Evolutionary conservation across 2,113 vertebrate species (phyloP), one percentile per base, ranked within the genome.

Genomic region (Lepisosteus osseus): DNA sequence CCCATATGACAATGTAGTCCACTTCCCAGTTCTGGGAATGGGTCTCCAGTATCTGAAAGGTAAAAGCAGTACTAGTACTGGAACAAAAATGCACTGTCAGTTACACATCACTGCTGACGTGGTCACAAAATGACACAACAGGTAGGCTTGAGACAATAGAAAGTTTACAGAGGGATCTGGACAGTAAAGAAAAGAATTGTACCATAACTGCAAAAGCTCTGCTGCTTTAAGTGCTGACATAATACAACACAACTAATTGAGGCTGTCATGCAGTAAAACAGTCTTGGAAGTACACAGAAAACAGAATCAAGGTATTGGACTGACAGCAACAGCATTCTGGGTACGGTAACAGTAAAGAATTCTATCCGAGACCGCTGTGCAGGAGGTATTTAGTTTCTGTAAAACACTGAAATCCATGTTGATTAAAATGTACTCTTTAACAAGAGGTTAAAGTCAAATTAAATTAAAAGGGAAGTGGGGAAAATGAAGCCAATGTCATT

Each of bases 351-450:
- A 72, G 17, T 61, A 57, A 41, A 72, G 11, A 75, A 41, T 11
- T 68, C 59, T 67, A 65, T 14, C 55, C 64, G 67, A 71, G 69
- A 74, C 71, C 29, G 68, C 51, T 70, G 67, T 65, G 51, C 72
- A 69, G 67, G 7, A 64, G 72, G 64, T 40, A 69, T 70, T n/a
- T 4, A 62, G 51, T 12, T 79, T 70, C 72, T 70, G 29, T 70
- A 67, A 29, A 76, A 81, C 62, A 74, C 68, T 71, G 68, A 70
- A 59, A 64, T 54, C 9, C 9, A 51, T 5, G 47, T 9, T 51
- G 5, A 9, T 6, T 9, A 51, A 51, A 5, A 51, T 51, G 5
- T 51, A 51, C 47, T 51, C 5, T 29, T 51, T 1, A 51, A 5
- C 9, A 51, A 40, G 43, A 51, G 17, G 41, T 61, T 40, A 54